Evolutionary conservation across 2,797 vertebrate species (phyloP).

Genomic region (Thunnus albacares): DNA sequence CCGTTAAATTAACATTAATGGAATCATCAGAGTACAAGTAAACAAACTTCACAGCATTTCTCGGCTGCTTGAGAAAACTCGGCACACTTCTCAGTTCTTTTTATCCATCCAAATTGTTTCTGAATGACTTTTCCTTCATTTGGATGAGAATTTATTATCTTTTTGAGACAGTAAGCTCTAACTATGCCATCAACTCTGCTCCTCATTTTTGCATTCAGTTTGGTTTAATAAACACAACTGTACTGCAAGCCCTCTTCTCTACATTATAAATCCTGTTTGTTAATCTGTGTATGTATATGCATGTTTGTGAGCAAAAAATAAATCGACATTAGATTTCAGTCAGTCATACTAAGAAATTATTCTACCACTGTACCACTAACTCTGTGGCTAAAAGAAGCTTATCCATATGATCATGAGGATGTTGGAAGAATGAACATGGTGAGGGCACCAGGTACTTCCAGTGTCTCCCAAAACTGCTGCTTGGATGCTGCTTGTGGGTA

Average conservation of each 20-base stretch:
- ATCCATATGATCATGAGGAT: too few relatives aligned
- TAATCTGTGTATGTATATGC: not conserved
- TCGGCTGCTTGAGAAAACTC: slow-evolving; percentile 36
- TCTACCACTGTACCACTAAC: not conserved
- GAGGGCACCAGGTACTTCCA: not conserved
- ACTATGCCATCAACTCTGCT: slow-evolving; percentile 24
- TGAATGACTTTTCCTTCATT: slow-evolving; percentile 24
- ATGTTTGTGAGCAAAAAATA: slow-evolving; percentile 8
- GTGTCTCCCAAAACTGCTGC: not conserved
- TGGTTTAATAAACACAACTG: slow-evolving; percentile 4
- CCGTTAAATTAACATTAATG: slow-evolving; percentile 65
- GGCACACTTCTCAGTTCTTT: not conserved
- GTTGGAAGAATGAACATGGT: not conserved
- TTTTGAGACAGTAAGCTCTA: not conserved
- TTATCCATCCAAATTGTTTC: slow-evolving; percentile 13
- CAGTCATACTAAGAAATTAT: slow-evolving; percentile 1
- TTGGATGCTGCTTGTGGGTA: not conserved
- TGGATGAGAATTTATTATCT: slow-evolving; percentile 3
- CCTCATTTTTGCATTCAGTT: slow-evolving; percentile 49
- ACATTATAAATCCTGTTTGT: not conserved
- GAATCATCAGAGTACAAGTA: slow-evolving; percentile 63
- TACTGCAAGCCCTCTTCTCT: not conserved
- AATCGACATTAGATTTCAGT: slow-evolving; percentile 25
- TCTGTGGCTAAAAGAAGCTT: too few relatives aligned
- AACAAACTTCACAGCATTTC: slow-evolving; percentile 70